Conservation (phyloP, 2,113 vertebrate species). For the Notothenia coriiceps region DNA sequence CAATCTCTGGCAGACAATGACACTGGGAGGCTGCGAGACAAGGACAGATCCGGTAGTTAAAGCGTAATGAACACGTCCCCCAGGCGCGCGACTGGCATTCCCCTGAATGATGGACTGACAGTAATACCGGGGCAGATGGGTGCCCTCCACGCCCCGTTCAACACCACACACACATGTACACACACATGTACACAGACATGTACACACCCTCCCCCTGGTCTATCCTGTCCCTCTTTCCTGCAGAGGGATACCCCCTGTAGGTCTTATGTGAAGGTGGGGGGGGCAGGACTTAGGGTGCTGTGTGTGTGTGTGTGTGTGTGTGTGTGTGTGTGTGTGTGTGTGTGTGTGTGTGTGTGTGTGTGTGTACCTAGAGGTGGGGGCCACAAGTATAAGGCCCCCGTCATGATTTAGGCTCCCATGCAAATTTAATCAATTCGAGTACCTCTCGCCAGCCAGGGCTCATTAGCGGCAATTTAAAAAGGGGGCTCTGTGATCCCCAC, state of each 20-base stretch:
- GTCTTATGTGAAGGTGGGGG: constrained; percentile 58
- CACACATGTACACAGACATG: constrained; percentile 43
- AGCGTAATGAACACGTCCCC: constrained; percentile 84
- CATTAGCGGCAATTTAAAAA: constrained; percentile 88
- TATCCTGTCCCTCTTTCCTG: constrained; percentile 69
- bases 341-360: constrained; percentile 59
- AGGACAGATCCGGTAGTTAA: constrained; percentile 85
- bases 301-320: constrained; percentile 20
- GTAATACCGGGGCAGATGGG: constrained; percentile 84
- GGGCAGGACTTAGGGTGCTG: constrained; percentile 56
- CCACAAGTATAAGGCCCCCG: constrained; percentile 75
- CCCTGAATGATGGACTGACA: constrained; percentile 85
- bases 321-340: constrained; percentile 54
- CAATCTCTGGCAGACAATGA: constrained; percentile 77
- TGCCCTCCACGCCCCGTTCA: constrained; percentile 74
- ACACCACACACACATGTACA: constrained; percentile 47
- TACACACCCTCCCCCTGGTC: constrained; percentile 60
- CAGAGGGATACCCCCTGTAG: constrained; percentile 77
- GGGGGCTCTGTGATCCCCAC: constrained; percentile 84
- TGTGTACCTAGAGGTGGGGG: constrained; percentile 70
- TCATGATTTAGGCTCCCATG: constrained; percentile 87
- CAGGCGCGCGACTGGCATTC: constrained; percentile 76
- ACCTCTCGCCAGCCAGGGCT: constrained; percentile 86
- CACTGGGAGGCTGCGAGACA: constrained; percentile 71
- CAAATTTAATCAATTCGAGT: constrained; percentile 91